Base-by-base conservation (phyloP, 2,113 vertebrate species). In the Daubentonia madagascariensis region DNA sequence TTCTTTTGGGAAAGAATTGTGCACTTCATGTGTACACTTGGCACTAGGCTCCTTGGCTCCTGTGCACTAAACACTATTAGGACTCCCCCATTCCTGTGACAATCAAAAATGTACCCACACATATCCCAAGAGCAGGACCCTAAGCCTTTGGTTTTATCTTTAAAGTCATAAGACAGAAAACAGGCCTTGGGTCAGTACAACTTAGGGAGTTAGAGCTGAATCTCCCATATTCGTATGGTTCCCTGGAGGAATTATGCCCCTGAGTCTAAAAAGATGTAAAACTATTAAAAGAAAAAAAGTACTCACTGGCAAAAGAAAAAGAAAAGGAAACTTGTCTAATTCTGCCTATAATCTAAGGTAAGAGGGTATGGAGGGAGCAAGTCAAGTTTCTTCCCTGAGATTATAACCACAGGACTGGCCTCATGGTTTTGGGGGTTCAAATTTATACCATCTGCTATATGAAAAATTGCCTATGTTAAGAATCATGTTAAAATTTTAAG, bases 401-500 rank as follows among this genome's bases (percentile, higher is more conserved):
- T 23, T 13, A 78, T 8, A 40, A 25, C 35, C 45, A 43, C 16
- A 23, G 59, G 50, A 20, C 50, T 63, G 86, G 14, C 67, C 20
- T 20, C 17, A 6, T 0, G 7, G 67, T 40, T 8, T 3, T 5
- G n/a, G 37, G 65, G 52, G 52, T 67, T 84, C 89, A 75, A 17
- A 40, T 13, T 67, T 37, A 37, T 12, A 32, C 17, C 25, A 35
- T 0, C 3, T 6, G 17, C 30, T 57, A 65, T 16, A 45, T 52
- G 85, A 85, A 59, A 50, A 80, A n/a, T 0, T 32, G 16, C 48
- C 88, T 79, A 35, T 20, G 28, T 48, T 67, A 65, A 61, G 16
- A 76, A 81, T 32, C 22, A 48, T 1, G 10, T 72, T 72, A 63
- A 95, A 25, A 88, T 52, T 61, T 86, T 50, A 91, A 85, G 84